phyloP scores from a whole-genome alignment of 2,888 invertebrate genomes.

The Scaptomyza parva region DNA sequence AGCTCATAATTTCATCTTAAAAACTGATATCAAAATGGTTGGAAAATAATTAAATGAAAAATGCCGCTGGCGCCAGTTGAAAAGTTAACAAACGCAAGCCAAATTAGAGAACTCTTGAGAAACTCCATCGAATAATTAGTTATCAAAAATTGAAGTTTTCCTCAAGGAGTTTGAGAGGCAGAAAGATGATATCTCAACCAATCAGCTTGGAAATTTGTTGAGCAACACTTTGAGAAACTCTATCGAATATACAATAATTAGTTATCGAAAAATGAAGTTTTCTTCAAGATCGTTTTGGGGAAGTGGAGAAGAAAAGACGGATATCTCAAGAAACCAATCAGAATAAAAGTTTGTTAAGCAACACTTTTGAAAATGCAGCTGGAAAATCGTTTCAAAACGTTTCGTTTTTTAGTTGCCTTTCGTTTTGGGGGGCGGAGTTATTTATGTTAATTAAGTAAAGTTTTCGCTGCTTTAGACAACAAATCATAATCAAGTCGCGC shows the following conservation, averaged over 20 bases:
- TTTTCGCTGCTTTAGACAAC: constrained; percentile 17
- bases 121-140: constrained; percentile 60
- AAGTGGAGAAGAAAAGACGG: not conserved
- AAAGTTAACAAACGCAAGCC: not conserved
- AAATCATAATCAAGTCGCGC: constrained; percentile 28
- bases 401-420: constrained; percentile 2
- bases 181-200: no score
- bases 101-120: constrained; percentile 45
- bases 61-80: constrained; percentile 57
- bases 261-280: constrained; percentile 46
- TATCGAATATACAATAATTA: constrained; percentile 52
- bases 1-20: not conserved
- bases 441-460: constrained; percentile 39
- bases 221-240: no score
- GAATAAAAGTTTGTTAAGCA: constrained; percentile 2
- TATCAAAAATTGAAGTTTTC: constrained; percentile 39
- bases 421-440: constrained; percentile 46
- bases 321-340: constrained; percentile 35
- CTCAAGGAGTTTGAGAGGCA: no score
- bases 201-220: no score
- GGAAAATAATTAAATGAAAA: constrained; percentile 26
- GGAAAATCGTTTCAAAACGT: not conserved
- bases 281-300: constrained; percentile 16
- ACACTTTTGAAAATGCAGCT: no score
- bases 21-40: constrained; percentile 20